These are phyloP conservation scores for Aplochiton taeniatus DNA, from an alignment of 2,797 vertebrate species.

Conservation along the genomic window DNA sequence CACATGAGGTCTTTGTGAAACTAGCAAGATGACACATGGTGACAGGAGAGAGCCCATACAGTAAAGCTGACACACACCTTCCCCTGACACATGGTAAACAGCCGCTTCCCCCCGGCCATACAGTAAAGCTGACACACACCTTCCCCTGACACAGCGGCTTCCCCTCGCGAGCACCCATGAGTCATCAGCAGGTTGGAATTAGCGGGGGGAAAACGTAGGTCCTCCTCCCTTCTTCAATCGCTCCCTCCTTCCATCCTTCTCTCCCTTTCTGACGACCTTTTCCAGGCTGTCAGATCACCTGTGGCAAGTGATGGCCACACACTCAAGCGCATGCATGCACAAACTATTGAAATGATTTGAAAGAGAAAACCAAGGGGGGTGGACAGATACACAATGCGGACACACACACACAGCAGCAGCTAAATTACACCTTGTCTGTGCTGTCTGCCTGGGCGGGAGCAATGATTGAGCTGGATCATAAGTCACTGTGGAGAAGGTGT, in stretches of 20 bases:
- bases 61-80: background rate
- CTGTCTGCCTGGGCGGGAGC: background rate
- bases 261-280: background rate
- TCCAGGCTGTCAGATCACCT: background rate
- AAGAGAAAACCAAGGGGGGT: too few species aligned
- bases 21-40: too few species aligned
- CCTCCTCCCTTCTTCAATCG: slow-evolving; percentile 23
- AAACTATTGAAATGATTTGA: too few species aligned
- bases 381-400: slow-evolving; percentile 4
- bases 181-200: slow-evolving; percentile 35
- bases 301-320: background rate
- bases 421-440: background rate
- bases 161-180: slow-evolving; percentile 30
- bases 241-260: too few species aligned
- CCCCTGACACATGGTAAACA: too few species aligned
- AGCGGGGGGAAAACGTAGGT: slow-evolving; percentile 19
- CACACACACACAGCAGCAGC: background rate
- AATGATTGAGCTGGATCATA: slow-evolving; percentile 25
- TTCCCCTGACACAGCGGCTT: background rate
- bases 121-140: background rate
- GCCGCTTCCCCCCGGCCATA: too few species aligned
- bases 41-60: too few species aligned
- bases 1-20: too few species aligned
- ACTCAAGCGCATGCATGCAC: background rate
- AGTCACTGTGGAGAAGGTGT: slow-evolving; percentile 31